A percentile compares a stretch with the other conserved stretches of the same genome.
Evolutionary conservation across 2,888 invertebrate species (phyloP).

Genomic region (Agrilus mali): DNA sequence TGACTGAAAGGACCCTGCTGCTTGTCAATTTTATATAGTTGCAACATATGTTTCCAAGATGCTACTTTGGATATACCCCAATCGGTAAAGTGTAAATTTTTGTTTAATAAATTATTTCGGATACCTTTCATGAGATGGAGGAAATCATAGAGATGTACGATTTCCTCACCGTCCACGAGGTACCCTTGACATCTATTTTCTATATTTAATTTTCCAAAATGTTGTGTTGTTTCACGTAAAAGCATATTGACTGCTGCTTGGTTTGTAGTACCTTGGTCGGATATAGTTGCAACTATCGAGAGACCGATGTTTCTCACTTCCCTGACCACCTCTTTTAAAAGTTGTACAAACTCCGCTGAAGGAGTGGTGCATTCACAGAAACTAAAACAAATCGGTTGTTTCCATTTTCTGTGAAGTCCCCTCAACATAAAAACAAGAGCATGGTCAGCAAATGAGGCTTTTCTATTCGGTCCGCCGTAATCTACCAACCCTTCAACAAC

Average conservation of each 20-base stretch:
- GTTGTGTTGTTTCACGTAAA: not conserved
- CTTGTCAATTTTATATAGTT: too few species aligned
- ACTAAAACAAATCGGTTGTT: not conserved
- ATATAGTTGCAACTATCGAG: conserved; percentile 2
- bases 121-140: conserved; percentile 9
- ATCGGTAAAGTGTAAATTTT: conserved; percentile 9
- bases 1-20: too few species aligned
- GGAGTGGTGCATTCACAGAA: conserved; percentile 2
- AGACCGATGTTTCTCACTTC: conserved; percentile 1
- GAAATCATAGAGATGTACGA: conserved; percentile 8
- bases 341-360: not conserved
- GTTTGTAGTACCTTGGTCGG: conserved; percentile 7
- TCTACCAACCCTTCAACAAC: not conserved
- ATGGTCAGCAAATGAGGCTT: too few species aligned
- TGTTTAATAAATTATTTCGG: conserved; percentile 11
- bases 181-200: conserved; percentile 5
- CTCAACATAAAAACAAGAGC: not conserved
- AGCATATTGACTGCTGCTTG: conserved; percentile 4
- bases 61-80: not conserved
- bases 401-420: not conserved
- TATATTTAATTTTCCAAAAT: not conserved
- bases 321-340: conserved; percentile 1
- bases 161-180: conserved; percentile 3
- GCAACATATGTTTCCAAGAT: too few species aligned
- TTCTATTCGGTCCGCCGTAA: too few species aligned